Evolutionary conservation across 2,888 invertebrate genomes (phyloP).

Genomic region (Lumbricus terrestris): DNA sequence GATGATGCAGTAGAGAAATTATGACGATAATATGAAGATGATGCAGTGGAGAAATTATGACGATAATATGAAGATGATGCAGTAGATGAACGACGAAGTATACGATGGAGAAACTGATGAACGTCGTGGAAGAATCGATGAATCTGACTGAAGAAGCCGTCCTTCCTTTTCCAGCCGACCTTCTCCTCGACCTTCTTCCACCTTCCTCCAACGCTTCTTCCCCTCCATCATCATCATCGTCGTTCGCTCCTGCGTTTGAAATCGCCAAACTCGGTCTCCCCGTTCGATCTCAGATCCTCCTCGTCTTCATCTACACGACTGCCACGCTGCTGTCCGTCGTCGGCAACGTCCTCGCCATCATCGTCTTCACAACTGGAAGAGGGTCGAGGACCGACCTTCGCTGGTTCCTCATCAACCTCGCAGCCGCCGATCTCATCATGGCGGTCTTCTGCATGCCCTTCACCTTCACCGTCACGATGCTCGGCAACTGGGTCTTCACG

Average conservation of each 20-base stretch:
- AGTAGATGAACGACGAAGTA: neutral
- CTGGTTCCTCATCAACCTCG: constrained; percentile 76
- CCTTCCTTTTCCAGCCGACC: neutral
- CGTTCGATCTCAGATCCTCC: constrained; percentile 43
- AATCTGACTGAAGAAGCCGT: neutral
- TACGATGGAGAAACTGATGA: neutral
- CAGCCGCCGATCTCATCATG: constrained; percentile 85
- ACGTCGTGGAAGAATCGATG: neutral
- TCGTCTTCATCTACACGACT: constrained; percentile 60
- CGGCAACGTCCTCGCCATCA: constrained; percentile 61
- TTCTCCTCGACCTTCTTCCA: neutral
- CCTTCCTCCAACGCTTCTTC: neutral
- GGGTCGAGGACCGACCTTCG: constrained; percentile 54
- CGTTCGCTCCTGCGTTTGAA: no score
- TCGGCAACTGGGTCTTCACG: constrained; percentile 62
- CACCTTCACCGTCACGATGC: constrained; percentile 66
- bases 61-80: no score
- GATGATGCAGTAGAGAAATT: no score
- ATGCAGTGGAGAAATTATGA: no score
- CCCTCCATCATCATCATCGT: no score
- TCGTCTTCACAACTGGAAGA: constrained; percentile 59
- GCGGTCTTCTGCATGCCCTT: constrained; percentile 87
- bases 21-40: neutral
- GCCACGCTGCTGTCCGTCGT: constrained; percentile 60
- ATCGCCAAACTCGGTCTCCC: constrained; percentile 19